These are phyloP conservation scores for Brenthis ino DNA, from an alignment of 2,888 invertebrate genomes.

Conservation along the genomic window DNA sequence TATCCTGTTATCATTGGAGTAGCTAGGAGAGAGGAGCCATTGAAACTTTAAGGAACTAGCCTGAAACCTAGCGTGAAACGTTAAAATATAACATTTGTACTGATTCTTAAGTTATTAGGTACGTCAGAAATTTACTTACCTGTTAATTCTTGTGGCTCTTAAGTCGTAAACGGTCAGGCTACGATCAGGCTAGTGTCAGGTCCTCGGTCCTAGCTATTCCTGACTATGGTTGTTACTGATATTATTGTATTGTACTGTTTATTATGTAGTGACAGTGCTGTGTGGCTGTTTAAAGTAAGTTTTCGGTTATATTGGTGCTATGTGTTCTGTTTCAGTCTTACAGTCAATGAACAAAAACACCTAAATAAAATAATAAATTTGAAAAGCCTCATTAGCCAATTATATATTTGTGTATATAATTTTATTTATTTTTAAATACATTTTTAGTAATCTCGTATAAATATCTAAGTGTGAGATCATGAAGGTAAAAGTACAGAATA, in stretches of 20 bases:
- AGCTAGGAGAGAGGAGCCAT: background rate
- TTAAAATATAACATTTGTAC: too few relatives aligned
- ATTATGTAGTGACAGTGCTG: slow-evolving; percentile 58
- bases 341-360: slow-evolving; percentile 67
- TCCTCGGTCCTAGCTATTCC: background rate
- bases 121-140: slow-evolving; percentile 2
- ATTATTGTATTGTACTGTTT: slow-evolving; percentile 22
- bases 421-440: slow-evolving; percentile 65
- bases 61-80: too few relatives aligned
- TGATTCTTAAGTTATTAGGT: background rate
- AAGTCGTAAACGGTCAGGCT: background rate
- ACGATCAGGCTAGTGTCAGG: background rate
- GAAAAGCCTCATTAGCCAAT: slow-evolving; percentile 80
- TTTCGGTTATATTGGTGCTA: slow-evolving; percentile 68
- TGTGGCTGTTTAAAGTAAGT: slow-evolving; percentile 47
- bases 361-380: slow-evolving; percentile 70
- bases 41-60: background rate
- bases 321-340: slow-evolving; percentile 73
- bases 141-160: slow-evolving; percentile 3
- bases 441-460: slow-evolving; percentile 80
- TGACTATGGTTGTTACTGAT: slow-evolving; percentile 13
- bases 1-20: slow-evolving; percentile 8
- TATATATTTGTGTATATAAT: slow-evolving; percentile 75
- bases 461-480: slow-evolving; percentile 82
- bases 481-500: slow-evolving; percentile 77